Evolutionary conservation across 2,888 invertebrate species (phyloP), one percentile per base, ranked within the genome.

Genomic region (Ormyrus labotus): DNA sequence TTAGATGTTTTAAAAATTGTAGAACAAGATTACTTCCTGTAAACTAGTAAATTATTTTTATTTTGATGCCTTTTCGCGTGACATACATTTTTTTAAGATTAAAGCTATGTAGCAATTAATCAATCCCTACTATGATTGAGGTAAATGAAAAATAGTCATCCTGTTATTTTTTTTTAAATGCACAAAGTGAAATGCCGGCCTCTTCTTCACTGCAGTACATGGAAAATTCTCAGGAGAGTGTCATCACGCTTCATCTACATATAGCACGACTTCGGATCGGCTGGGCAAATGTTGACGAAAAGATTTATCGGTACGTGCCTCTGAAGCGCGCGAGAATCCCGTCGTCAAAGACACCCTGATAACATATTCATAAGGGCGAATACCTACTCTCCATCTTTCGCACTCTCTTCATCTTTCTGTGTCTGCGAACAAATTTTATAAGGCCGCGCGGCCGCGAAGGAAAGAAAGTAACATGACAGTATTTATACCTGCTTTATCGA

Each of bases 281-380:
- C 72, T 72, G 51, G 61, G 53, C 34, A 73, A 73, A 63, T 63
- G 64, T 73, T 73, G 72, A 64, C 53, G 19, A 63, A 73, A 73
- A 63, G 63, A 73, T 73, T 73, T 73, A 63, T 63, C 34, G 63
- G 72, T 63, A 63, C 72, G 63, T 73, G 72, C 63, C 13, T 63
- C 19, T 73, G 34, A 55, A 60, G 51, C 9, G 55, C 10, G 53
- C 45, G 53, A 73, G 48, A 51, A 55, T 53, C 53, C 51, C 63
- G 47, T 61, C 53, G 51, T 63, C 51, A 64, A 63, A 61, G 61
- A 45, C 13, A n/a, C 53, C 55, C 53, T 48, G 34, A 73, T 73
- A 64, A 63, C 72, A 53, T 73, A 73, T 73, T 73, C 72, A 73
- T 73, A 73, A 73, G 34, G n/a, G 8, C 48, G 55, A 63, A 73